These are phyloP conservation scores for Dimorphilus gyrociliatus DNA, from an alignment of 2,888 invertebrate species.

Conservation along the genomic window DNA sequence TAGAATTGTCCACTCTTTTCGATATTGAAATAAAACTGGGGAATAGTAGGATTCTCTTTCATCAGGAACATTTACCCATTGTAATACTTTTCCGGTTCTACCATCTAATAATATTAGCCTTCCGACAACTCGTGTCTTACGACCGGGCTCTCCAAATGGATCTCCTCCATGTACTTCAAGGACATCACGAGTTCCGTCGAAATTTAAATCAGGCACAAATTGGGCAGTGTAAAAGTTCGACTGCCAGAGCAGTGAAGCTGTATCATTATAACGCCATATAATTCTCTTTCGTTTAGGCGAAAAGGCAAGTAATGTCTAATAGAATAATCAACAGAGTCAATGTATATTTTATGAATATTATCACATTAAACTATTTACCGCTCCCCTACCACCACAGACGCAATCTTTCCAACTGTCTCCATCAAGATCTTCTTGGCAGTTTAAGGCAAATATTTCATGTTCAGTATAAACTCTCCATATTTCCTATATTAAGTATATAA, in stretches of 20 bases:
- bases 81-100: conserved; percentile 48
- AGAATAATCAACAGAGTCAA: conserved; percentile 1
- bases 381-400: conserved; percentile 53
- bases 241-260: conserved; percentile 15
- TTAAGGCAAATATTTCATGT: conserved; percentile 55
- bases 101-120: conserved; percentile 55
- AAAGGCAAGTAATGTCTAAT: neutral
- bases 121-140: conserved; percentile 42
- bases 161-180: conserved; percentile 50
- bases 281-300: too few relatives aligned
- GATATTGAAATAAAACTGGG: too few relatives aligned
- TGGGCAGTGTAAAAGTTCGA: conserved; percentile 49
- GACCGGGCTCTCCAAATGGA: conserved; percentile 39
- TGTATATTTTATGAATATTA: conserved; percentile 1
- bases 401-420: conserved; percentile 54
- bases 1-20: conserved; percentile 44
- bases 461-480: conserved; percentile 56
- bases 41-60: conserved; percentile 54
- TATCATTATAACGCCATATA: neutral
- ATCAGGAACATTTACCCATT: conserved; percentile 46
- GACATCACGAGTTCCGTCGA: conserved; percentile 52
- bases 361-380: conserved; percentile 40
- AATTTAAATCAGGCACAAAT: conserved; percentile 48
- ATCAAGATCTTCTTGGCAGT: conserved; percentile 55
- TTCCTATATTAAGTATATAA: too few relatives aligned